Conservation (phyloP, 2,797 vertebrate species). For the Xyrichtys novacula region DNA sequence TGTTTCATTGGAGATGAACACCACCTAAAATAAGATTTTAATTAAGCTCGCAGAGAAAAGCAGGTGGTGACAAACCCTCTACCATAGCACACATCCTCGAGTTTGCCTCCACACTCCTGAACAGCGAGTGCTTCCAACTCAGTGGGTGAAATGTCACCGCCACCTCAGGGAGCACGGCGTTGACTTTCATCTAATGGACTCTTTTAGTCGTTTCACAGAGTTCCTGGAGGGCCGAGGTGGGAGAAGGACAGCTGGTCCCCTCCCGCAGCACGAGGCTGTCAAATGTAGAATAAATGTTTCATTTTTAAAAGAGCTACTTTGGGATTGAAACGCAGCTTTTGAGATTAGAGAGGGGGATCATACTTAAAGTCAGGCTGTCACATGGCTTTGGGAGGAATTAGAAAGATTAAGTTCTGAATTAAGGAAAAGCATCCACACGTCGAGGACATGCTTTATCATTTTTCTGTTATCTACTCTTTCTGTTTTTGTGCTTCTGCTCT, state of each 20-base stretch:
- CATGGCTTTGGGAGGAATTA: background rate
- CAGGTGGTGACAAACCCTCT: background rate
- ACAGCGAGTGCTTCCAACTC: constrained; percentile 11
- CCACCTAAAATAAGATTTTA: background rate
- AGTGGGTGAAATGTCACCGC: constrained; percentile 31
- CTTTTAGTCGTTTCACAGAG: constrained; percentile 3
- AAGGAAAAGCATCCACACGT: background rate
- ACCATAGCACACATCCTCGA: background rate
- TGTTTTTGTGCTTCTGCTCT: background rate
- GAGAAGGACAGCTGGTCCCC: constrained; percentile 7
- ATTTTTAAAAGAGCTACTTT: background rate
- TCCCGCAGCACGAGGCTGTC: constrained; percentile 10
- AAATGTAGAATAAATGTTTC: background rate
- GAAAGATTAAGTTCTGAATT: background rate
- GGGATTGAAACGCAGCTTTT: background rate
- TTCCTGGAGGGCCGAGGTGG: constrained; percentile 7
- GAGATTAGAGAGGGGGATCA: background rate
- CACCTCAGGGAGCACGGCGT: constrained; percentile 8
- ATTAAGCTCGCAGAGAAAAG: background rate
- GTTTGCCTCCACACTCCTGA: constrained; percentile 3
- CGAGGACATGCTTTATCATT: background rate
- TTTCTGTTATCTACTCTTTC: background rate
- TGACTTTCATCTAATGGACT: constrained; percentile 31
- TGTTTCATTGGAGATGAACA: background rate
- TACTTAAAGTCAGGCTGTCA: background rate